Conservation (phyloP, 2,888 invertebrate genomes). For the Coenonympha glycerion region DNA sequence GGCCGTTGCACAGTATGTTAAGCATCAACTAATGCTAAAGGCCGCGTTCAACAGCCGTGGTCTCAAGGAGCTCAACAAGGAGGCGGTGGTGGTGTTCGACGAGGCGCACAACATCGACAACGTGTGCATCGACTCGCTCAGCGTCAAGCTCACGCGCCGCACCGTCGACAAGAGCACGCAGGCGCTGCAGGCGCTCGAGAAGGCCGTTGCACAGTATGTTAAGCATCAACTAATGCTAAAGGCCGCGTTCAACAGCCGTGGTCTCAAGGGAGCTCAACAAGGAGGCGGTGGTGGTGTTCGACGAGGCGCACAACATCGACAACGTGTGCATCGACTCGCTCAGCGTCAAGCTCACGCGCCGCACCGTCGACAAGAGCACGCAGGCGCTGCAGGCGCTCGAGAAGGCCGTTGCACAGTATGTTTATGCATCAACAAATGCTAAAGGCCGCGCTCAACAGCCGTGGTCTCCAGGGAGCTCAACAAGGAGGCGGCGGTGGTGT, state of each 20-base stretch:
- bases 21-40: too few species aligned
- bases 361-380: conserved; percentile 89
- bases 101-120: conserved; percentile 99
- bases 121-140: conserved; percentile 99
- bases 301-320: conserved; percentile 99
- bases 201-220: too few species aligned
- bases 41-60: too few species aligned
- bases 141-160: conserved; percentile 91
- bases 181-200: conserved; percentile 85
- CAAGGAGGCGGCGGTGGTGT: conserved; percentile 94
- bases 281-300: conserved; percentile 96
- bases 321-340: conserved; percentile 99
- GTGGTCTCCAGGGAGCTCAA: conserved; percentile 96
- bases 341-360: conserved; percentile 93
- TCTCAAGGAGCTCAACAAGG: conserved; percentile 93
- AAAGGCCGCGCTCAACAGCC: too few species aligned
- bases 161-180: conserved; percentile 89
- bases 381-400: conserved; percentile 86
- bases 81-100: conserved; percentile 97
- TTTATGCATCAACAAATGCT: conserved; percentile 26
- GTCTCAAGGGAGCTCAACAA: conserved; percentile 96
- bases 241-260: conserved; percentile 97
- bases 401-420: conserved; percentile 86
- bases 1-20: too few species aligned
- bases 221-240: conserved; percentile 96